Base-by-base conservation (phyloP, 2,797 vertebrate species). In the Lutra lutra region DNA sequence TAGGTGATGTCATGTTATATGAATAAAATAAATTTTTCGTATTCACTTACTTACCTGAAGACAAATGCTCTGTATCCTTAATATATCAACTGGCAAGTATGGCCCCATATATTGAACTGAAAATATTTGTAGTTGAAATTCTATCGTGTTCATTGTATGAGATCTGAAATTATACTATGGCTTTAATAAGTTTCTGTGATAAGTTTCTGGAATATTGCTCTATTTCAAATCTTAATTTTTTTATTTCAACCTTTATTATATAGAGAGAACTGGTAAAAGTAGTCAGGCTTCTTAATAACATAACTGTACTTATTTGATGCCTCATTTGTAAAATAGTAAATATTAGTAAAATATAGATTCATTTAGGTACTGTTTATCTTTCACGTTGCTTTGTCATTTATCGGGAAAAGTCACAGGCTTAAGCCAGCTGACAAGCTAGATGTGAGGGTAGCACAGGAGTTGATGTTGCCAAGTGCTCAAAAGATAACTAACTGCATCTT, bases 301-400 rank as follows among this genome's bases (percentile, higher is more conserved):
- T 56, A 86, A 0, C 8, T 82, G 13, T 95, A 40, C 48, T 85
- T 91, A 29, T 40, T 82, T 85, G n/a, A 54, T 85, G 40, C 32
- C 51, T 90, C 43, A 38, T 86, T 95, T 91, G 17, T 95, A 58
- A 90, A 85, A 68, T 48, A 88, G 54, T 96, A 40, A 95, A 60
- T 40, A 89, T 93, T 11, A 83, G 40, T 62, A 89, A 93, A 86
- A 78, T 56, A 35, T 21, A 58, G 43, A 72, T 91, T 91, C 5
- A 80, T 91, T 85, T 64, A 46, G 23, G 27, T 73, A 40, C 66
- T 86, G 23, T 86, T 96, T 92, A 48, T 78, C 32, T 92, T 80
- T 70, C 32, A 83, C 14, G 13, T 80, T 93, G 54, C 86, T 93
- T 86, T 91, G 73, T 93, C 38, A 89, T 96, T 43, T 93, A 1